Evolutionary conservation across 2,888 invertebrate species (phyloP).

Genomic region (Drosophila villosipedis): DNA sequence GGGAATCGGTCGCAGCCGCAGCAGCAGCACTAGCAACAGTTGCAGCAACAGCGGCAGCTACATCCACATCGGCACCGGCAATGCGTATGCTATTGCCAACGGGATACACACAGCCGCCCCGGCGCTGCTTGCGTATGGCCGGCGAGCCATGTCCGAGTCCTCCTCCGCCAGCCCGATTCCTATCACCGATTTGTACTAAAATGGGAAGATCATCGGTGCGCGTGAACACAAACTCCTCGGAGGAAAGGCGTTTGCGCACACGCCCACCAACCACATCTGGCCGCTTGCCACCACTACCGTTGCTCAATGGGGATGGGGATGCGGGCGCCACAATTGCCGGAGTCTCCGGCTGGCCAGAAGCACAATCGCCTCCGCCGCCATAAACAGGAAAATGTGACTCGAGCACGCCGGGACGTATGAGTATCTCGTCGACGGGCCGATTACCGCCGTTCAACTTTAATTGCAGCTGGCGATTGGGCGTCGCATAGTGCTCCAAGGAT

Average conservation of each 20-base stretch:
- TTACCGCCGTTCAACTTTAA: conserved; percentile 51
- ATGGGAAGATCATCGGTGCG: conserved; percentile 87
- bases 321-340: conserved; percentile 68
- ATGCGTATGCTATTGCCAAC: conserved; percentile 64
- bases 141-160: conserved; percentile 78
- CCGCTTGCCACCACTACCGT: conserved; percentile 45
- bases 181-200: conserved; percentile 85
- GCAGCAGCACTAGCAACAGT: conserved; percentile 31
- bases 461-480: conserved; percentile 44
- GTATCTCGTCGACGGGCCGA: conserved; percentile 46
- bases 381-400: conserved; percentile 85
- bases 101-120: conserved; percentile 88
- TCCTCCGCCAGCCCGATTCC: conserved; percentile 44
- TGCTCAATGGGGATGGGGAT: conserved; percentile 53
- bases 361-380: conserved; percentile 16
- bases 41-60: conserved; percentile 30
- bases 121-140: conserved; percentile 87
- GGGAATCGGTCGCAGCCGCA: conserved; percentile 33
- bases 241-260: conserved; percentile 82
- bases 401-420: conserved; percentile 83
- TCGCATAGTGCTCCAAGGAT: conserved; percentile 80
- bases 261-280: conserved; percentile 75
- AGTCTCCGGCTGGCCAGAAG: conserved; percentile 41
- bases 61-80: conserved; percentile 41
- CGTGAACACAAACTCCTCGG: conserved; percentile 83